Evolutionary conservation across 2,113 vertebrate species (phyloP).

Genomic region (Acrocephalus kingi): DNA sequence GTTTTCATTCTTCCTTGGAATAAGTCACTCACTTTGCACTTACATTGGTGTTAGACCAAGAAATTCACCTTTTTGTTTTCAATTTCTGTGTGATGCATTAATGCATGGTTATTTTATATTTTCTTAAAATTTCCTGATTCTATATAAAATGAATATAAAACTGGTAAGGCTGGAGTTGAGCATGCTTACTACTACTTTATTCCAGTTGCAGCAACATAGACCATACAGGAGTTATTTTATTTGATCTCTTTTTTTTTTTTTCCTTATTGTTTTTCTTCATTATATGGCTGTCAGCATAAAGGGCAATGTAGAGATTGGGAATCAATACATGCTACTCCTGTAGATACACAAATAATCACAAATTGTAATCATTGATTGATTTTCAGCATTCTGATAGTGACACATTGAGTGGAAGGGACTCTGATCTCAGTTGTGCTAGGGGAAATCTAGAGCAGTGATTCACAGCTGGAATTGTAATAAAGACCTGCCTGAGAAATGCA

Average conservation of each 20-base stretch:
- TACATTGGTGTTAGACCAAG: neutral
- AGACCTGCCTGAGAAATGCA: constrained; percentile 24
- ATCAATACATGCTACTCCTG: constrained; percentile 16
- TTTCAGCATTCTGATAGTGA: constrained; percentile 10
- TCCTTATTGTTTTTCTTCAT: constrained; percentile 28
- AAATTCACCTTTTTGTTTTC: neutral
- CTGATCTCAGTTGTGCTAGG: neutral
- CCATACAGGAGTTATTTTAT: neutral
- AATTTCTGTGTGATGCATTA: neutral
- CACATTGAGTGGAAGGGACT: neutral
- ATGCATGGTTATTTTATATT: neutral
- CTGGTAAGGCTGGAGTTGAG: neutral
- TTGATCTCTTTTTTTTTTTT: neutral
- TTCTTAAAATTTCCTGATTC: neutral
- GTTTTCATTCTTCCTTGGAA: neutral
- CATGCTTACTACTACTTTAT: neutral
- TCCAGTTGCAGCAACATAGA: neutral
- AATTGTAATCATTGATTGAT: constrained; percentile 29
- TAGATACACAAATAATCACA: constrained; percentile 48
- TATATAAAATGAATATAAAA: neutral
- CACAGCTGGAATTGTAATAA: constrained; percentile 43
- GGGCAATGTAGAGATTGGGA: neutral
- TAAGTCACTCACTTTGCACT: neutral
- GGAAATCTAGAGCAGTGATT: constrained; percentile 33
- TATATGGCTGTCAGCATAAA: constrained; percentile 14